Base-by-base conservation (phyloP, 2,113 vertebrate genomes). In the Pangasianodon gigas region DNA sequence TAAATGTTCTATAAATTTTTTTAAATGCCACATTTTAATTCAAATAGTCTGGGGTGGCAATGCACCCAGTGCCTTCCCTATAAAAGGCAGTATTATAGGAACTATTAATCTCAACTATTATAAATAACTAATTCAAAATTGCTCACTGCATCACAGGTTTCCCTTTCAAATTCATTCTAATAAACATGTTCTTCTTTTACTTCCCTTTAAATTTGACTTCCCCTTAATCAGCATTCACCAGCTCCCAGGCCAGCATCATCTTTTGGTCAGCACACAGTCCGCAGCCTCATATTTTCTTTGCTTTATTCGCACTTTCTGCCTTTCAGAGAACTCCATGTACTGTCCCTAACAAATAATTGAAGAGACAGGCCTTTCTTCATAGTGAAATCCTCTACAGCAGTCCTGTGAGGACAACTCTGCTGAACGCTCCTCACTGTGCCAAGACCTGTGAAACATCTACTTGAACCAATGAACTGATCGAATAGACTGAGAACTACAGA, bases 391-490 rank as follows among this genome's bases (percentile, higher is more conserved):
- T 83, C 48, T 32, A 21, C 52, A 83, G 52, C 52, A 5, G 3
- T 56, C 32, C 32, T 41, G 19, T 21, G 18, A 32, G n/a, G 79
- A 54, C 51, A 54, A 32, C 79, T 16, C 14, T 19, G 29, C 51
- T 82, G 79, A 82, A 82, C 16, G 29, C 51, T 54, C 19, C 79
- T 82, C 32, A 58, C 52, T 24, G 32, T 83, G 54, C 71, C 46
- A 24, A 51, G 85, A 87, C 80, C 87, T 60, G 19, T 41, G 54
- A 83, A 83, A 58, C 81, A 83, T 41, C 54, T 83, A 83, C 52
- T 58, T 41, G 54, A 83, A 83, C 51, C 79, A 82, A 41, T 41
- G 32, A 83, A 83, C 52, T 58, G 81, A 83, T 58, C 19, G 54
- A 21, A 83, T 58, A 46, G 32, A 83, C 81, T 82, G 52, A 58